A percentile compares a stretch with the other conserved stretches of the same genome.
Conservation (phyloP, 2,888 invertebrate genomes). For the Lasioglossum marginatum region DNA sequence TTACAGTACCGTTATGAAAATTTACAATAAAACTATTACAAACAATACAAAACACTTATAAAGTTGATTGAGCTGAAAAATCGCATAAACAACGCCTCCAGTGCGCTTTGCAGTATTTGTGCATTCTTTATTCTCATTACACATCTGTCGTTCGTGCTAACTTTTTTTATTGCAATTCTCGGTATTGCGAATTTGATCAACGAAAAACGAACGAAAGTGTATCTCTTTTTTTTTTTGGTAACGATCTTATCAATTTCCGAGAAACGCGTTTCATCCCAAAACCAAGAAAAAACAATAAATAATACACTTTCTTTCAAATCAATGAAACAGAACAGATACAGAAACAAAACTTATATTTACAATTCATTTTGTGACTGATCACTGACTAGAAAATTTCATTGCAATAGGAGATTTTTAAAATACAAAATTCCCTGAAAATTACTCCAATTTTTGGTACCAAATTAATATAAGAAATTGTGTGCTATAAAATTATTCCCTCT, state of each 20-base stretch:
- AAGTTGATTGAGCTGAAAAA: constrained; percentile 12
- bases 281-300: not conserved
- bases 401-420: not conserved
- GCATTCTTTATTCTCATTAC: constrained; percentile 13
- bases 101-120: constrained; percentile 17
- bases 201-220: not conserved
- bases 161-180: not conserved
- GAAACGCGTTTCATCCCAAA: not conserved
- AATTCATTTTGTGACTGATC: not conserved
- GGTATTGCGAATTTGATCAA: not conserved
- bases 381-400: not conserved
- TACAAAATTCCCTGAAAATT: not conserved
- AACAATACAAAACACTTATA: constrained; percentile 12
- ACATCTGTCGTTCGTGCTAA: not conserved
- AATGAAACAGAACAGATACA: not conserved
- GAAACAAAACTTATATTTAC: not conserved
- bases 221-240: not conserved
- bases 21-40: constrained; percentile 19
- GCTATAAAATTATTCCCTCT: not conserved
- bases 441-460: not conserved
- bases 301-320: not conserved
- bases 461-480: not conserved
- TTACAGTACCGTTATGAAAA: constrained; percentile 9
- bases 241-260: not conserved
- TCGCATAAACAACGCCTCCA: constrained; percentile 5